Evolutionary conservation across 2,797 vertebrate species (phyloP), one percentile per base, ranked within the genome.

Genomic region (Tapirus indicus): DNA sequence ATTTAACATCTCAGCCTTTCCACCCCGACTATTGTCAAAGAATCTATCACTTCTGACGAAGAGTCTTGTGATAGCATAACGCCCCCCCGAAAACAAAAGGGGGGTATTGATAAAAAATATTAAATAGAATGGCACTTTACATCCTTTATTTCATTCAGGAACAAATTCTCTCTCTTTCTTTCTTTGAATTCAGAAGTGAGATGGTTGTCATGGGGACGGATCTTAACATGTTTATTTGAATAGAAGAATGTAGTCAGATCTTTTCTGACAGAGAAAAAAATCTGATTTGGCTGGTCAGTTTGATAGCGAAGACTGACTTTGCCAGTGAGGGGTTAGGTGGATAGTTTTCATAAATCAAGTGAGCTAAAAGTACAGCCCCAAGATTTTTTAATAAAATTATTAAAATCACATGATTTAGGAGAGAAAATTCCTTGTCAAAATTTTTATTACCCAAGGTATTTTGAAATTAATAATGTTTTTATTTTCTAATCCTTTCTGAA

Each of bases 171-270:
- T 25, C 27, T 41, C 13, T 83, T 12, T 27, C 5, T 20, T 21
- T 74, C n/a, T 87, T 44, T 95, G 88, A 89, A 82, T 74, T 72
- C 84, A 94, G 20, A 93, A 95, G 41, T 77, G 83, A 88, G 44
- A 80, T 71, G 83, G 62, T 93, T 96, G 94, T 69, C 94, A 97
- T 93, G 94, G 93, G 78, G 49, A 93, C 71, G 38, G 75, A 32
- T 91, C 69, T 96, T 80, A 93, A 82, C 84, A 44, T 75, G 83
- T 97, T 82, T 95, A 69, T 96, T 93, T 93, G 90, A 88, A 93
- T 49, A 86, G 68, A 52, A 95, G 88, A 88, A 91, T 82, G 35
- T 80, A 86, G 83, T 95, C 84, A 92, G 74, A 89, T 86, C 47
- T 82, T 77, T 89, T 85, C 60, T 87, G 79, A 90, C 14, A 68